These are phyloP conservation scores for Macquaria ambigua DNA, from an alignment of 2,113 vertebrate genomes.

Conservation along the genomic window DNA sequence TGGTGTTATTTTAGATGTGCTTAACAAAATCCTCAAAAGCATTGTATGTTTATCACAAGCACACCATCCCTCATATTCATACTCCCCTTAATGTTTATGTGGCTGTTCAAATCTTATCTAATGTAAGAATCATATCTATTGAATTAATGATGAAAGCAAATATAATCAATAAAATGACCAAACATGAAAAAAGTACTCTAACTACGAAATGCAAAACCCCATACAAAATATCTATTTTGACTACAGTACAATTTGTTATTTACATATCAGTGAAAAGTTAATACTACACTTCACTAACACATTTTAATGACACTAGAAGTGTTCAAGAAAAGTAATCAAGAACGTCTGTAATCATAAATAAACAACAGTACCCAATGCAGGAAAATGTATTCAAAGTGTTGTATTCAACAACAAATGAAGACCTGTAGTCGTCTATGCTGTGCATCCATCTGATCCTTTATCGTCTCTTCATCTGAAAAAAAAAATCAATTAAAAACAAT, in stretches of 20 bases:
- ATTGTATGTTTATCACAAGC: neutral
- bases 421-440: neutral
- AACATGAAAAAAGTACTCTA: neutral
- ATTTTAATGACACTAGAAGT: neutral
- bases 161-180: neutral
- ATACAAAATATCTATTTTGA: neutral
- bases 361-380: neutral
- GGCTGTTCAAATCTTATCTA: neutral
- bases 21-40: conserved; percentile 15
- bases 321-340: too few species aligned
- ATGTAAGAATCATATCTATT: neutral
- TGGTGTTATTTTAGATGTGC: neutral
- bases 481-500: neutral
- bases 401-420: neutral
- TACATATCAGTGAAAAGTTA: neutral
- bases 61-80: neutral
- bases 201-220: neutral
- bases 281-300: neutral
- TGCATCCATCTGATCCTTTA: conserved; percentile 3
- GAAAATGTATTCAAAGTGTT: neutral
- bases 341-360: neutral
- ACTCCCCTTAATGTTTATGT: neutral
- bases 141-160: conserved; percentile 1
- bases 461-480: conserved; percentile 48
- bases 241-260: neutral